Evolutionary conservation across 2,797 vertebrate genomes (phyloP).

Genomic region (Oryzias sinensis): DNA sequence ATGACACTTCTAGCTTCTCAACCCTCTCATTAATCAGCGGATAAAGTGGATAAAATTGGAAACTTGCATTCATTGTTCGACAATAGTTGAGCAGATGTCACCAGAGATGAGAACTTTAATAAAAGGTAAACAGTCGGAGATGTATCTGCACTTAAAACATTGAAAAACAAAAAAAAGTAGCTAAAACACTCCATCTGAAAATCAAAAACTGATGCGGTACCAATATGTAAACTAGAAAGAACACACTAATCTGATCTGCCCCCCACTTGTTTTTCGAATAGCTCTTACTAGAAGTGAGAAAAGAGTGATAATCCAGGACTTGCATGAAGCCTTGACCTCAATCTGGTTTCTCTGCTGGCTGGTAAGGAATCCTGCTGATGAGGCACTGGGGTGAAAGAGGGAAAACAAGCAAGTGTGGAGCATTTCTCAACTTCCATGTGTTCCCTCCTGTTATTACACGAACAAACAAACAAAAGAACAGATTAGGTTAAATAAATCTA

Average conservation of each 20-base stretch:
- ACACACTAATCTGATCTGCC: not conserved
- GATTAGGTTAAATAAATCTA: too few species aligned
- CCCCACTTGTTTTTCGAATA: too few species aligned
- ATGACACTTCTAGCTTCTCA: constrained; percentile 1
- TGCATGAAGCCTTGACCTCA: not conserved
- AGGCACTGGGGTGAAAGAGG: constrained; percentile 33
- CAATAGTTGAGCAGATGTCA: not conserved
- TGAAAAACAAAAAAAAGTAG: not conserved
- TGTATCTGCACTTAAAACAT: not conserved
- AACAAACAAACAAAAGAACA: too few species aligned
- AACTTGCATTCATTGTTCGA: constrained; percentile 7
- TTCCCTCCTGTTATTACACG: too few species aligned
- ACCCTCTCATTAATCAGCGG: constrained; percentile 5
- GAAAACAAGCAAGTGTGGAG: constrained; percentile 52
- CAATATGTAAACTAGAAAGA: constrained; percentile 1
- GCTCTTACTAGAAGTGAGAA: too few species aligned
- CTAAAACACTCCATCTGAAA: not conserved
- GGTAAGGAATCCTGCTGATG: constrained; percentile 42
- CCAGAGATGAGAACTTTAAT: constrained; percentile 17
- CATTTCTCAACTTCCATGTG: constrained; percentile 54
- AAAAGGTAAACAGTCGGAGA: constrained; percentile 3
- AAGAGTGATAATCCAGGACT: too few species aligned
- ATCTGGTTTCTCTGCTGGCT: constrained; percentile 8
- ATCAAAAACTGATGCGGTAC: constrained; percentile 6
- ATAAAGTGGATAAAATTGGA: constrained; percentile 8